A percentile compares a stretch with the other conserved stretches of the same genome.
Conservation (phyloP, 2,888 invertebrate species). For the Conus canariensis region DNA sequence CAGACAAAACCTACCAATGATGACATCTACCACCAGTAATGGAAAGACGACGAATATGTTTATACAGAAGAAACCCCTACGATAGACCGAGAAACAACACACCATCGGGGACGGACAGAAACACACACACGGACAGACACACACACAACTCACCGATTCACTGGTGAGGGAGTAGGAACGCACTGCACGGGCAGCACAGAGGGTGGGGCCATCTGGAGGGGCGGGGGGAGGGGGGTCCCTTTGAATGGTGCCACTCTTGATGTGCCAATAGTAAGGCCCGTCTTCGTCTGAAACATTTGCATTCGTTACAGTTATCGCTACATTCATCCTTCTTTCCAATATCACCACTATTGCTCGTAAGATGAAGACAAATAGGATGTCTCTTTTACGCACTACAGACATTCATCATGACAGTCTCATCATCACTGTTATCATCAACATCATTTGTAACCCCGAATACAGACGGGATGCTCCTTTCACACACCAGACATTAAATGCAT, state of each 20-base stretch:
- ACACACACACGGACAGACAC: background rate
- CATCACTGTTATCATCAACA: too few species aligned
- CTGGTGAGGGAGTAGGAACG: slow-evolving; percentile 67
- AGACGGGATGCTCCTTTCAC: too few species aligned
- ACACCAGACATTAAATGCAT: too few species aligned
- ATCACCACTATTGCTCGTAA: too few species aligned
- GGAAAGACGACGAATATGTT: background rate
- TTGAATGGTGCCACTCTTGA: slow-evolving; percentile 98
- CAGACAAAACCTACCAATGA: too few species aligned
- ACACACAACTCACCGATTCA: slow-evolving; percentile 63
- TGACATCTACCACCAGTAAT: background rate
- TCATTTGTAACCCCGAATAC: too few species aligned
- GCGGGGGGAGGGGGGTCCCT: slow-evolving; percentile 87
- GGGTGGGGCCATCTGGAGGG: slow-evolving; percentile 64
- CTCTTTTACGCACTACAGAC: too few species aligned
- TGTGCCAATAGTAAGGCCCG: slow-evolving; percentile 98
- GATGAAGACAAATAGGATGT: too few species aligned
- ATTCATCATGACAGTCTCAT: too few species aligned
- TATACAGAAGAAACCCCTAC: background rate
- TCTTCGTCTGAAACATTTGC: slow-evolving; percentile 86
- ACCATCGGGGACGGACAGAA: background rate
- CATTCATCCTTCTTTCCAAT: too few species aligned
- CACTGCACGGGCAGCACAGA: slow-evolving; percentile 66
- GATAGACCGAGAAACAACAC: background rate
- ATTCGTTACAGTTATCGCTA: too few species aligned